Evolutionary conservation across 2,113 vertebrate species (phyloP), one percentile per base, ranked within the genome.

Genomic region (Pseudolaguvia tuberculata): DNA sequence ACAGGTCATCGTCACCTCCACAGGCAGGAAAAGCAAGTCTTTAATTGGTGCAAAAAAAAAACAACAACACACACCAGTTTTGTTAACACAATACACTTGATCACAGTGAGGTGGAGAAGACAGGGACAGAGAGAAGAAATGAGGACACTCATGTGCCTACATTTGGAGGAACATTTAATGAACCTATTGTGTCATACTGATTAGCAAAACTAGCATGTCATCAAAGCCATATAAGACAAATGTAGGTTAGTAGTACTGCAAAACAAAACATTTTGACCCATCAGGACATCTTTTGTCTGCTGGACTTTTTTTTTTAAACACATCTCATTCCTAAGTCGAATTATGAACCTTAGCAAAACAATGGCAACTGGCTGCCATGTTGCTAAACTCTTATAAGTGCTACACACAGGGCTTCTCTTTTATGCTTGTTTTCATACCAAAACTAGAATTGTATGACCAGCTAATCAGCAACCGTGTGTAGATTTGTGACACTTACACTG

Each of bases 41-140:
- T 88, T 90, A 90, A 90, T 88, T 88, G 85, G 87, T 89, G 88
- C 82, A 86, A 90, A 89, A 89, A 83, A 73, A n/a, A n/a, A n/a
- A n/a, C n/a, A n/a, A n/a, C 85, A 73, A 85, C 78, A 77, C 86
- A 86, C 79, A 79, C 72, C 47, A 62, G 79, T 84, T 88, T 85
- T 85, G 87, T 89, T 88, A 89, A 81, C 85, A 84, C 85, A 83
- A 89, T 86, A 88, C 84, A 84, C 83, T 77, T 83, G 85, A 88
- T 90, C 88, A 88, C 42, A 71, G 77, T 13, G 68, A 78, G 50
- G 39, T 65, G 62, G 59, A 35, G 48, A 87, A 86, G 79, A 81
- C 52, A 70, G 80, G 56, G 53, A 77, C 70, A 78, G 50, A 73
- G 45, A 25, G 50, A 75, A 53, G n/a, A 14, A 65, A 25, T 61